Evolutionary conservation across 2,888 invertebrate species (phyloP), one percentile per base, ranked within the genome.

Genomic region (Acanthoscelides obtectus): DNA sequence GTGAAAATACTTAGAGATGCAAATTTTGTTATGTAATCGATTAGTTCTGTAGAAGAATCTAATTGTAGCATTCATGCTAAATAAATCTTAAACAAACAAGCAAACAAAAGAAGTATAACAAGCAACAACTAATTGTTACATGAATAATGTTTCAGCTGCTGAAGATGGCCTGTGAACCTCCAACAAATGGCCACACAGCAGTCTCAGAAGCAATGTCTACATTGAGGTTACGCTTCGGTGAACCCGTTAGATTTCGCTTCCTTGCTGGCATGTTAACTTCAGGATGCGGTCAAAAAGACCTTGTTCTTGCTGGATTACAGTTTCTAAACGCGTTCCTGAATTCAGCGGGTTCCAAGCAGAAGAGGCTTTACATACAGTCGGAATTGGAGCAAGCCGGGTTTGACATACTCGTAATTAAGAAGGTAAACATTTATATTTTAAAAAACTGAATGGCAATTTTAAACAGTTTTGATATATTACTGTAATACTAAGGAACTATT

Each of bases 191-290:
- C 0, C 95, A 96, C 86, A 90, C 91, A 64, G 92, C 94, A 75
- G 94, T 97, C 20, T 94, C 96, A 0, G 97, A 97, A 84, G 96
- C 97, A 0, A 89, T 97, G 76, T 95, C 96, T 0, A 95, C 96
- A 0, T 88, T 97, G 70, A 89, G 97, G 64, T 87, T 97, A 5
- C 89, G 96, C 73, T 95, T 94, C 82, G 96, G 96, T 2, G 97
- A 98, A 83, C 96, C 97, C 0, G 96, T 97, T 5, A 90, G 97
- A 82, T 97, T 97, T 86, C 90, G 97, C 74, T 93, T 97, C 82
- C 88, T 97, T 0, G 93, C 96, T 6, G 96, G 96, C 0, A 96
- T 96, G 90, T 88, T 97, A 72, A 92, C 93, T 79, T 94, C 94
- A 71, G 88, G 92, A 0, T 92, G 94, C 20, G 87, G 87, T 12